Evolutionary conservation across 2,113 vertebrate genomes (phyloP), one percentile per base, ranked within the genome.

Genomic region (Cinclus cinclus): DNA sequence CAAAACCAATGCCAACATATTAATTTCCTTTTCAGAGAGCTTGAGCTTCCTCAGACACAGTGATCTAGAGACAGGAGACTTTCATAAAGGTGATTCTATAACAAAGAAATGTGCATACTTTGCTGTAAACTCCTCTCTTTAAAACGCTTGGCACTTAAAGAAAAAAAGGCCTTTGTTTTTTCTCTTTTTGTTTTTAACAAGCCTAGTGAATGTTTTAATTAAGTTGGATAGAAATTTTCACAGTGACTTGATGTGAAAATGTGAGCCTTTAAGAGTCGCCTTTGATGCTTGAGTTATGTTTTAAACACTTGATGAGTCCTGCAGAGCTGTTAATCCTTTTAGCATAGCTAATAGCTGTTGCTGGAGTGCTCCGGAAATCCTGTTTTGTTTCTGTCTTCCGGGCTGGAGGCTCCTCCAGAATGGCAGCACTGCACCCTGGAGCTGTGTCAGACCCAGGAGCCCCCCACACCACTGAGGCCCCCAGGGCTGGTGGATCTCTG

Each of bases 301-400:
- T 87, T 80, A 95, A 95, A 86, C 94, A 89, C 92, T 89, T 80
- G 85, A 89, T 74, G 93, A 94, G 83, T 92, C 92, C 93, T 92
- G 90, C 90, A 83, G 95, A 96, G 94, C 90, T 87, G 94, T 50
- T 95, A 92, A 94, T 93, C 93, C 88, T 89, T 95, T 96, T 80
- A 92, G 95, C 92, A 95, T 56, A 60, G 92, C 94, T 95, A 94
- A 96, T 88, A 86, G 94, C 92, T 90, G 14, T 17, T 83, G 94
- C 91, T 70, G 16, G 89, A 89, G 83, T 15, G 73, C 84, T 87
- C 75, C 24, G 9, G 53, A 88, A 96, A 93, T 81, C 79, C 71
- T 70, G 47, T 24, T 89, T 89, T 70, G 23, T 87, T 89, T 68
- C n/a, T 37, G 19, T 8, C 63, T 44, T 41, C 79, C 46, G 41